phyloP scores from a whole-genome alignment of 2,888 invertebrate species.

The Heterodera filipjevi region DNA sequence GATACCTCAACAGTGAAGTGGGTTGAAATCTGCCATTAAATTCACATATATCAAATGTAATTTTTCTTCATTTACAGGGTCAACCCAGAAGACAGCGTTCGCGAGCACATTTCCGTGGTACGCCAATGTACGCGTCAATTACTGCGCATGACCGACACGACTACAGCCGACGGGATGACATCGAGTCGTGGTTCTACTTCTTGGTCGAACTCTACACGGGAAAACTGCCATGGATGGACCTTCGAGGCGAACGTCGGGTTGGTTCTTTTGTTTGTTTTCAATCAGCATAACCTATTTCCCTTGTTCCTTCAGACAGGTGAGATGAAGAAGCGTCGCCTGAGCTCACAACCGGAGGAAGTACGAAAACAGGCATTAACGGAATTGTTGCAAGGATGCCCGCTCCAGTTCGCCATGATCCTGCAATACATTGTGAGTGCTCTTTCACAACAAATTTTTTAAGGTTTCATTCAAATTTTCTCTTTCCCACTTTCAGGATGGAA shows the following conservation, averaged over 20 bases:
- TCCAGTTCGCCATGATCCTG: neutral
- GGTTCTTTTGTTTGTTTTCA: neutral
- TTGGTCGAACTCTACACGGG: constrained; percentile 44
- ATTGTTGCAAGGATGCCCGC: no score
- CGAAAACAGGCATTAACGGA: no score
- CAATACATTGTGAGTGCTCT: neutral
- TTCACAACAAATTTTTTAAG: neutral
- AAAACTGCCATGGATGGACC: constrained; percentile 41
- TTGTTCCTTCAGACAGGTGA: neutral
- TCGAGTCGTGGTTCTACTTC: constrained; percentile 59
- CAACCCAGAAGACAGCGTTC: constrained; percentile 54
- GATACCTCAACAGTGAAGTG: neutral
- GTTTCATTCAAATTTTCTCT: no score
- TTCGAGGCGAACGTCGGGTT: neutral
- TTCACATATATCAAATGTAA: neutral
- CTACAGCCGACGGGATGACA: constrained; percentile 51
- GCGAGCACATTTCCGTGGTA: constrained; percentile 43
- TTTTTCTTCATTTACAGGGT: constrained; percentile 39
- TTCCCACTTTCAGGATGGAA: neutral
- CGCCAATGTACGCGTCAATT: constrained; percentile 42
- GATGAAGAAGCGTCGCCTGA: no score
- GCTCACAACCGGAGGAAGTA: no score
- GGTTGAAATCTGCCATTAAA: neutral
- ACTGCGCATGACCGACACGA: constrained; percentile 40
- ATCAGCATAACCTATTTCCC: neutral